phyloP scores from a whole-genome alignment of 1,140 invertebrate species.

The Fopius arisanus region DNA sequence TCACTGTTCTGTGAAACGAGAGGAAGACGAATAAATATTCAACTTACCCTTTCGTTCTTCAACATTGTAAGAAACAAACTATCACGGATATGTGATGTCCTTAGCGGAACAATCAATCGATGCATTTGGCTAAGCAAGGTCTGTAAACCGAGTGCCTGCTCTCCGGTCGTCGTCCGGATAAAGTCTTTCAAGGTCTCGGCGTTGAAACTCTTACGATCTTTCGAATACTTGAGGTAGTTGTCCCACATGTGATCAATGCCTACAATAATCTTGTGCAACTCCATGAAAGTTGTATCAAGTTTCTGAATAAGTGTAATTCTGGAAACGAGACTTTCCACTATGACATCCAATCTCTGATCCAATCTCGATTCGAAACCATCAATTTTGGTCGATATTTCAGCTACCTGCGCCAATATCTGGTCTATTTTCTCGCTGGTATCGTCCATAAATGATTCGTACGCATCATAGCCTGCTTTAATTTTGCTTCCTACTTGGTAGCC shows the following conservation, averaged over 20 bases:
- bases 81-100: not conserved
- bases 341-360: not conserved
- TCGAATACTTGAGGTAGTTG: not conserved
- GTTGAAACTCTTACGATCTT: not conserved
- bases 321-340: not conserved
- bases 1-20: not conserved
- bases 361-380: not conserved
- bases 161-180: not conserved
- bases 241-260: not conserved
- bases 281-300: not conserved
- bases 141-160: not conserved
- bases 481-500: not conserved
- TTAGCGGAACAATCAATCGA: not conserved
- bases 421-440: not conserved
- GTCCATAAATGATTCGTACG: not conserved
- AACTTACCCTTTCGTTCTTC: not conserved
- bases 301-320: not conserved
- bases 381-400: not conserved
- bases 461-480: not conserved
- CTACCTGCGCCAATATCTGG: not conserved
- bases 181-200: not conserved
- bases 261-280: constrained; percentile 1
- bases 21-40: not conserved
- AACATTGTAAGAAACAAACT: not conserved
- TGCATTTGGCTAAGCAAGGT: not conserved